These are phyloP conservation scores for Passer domesticus DNA, from an alignment of 2,113 vertebrate genomes.

Conservation along the genomic window DNA sequence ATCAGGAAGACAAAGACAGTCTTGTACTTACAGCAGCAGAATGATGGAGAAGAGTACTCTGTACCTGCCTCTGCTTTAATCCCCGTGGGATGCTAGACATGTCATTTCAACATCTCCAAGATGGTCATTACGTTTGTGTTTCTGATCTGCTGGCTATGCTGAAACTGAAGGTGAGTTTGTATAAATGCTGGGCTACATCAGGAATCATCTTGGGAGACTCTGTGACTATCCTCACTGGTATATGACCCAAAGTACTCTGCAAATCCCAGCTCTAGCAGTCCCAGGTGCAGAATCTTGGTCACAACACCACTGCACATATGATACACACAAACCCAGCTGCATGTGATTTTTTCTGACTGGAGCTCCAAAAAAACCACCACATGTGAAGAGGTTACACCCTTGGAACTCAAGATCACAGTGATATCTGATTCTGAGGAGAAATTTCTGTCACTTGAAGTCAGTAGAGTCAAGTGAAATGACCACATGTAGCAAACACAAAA, in stretches of 20 bases:
- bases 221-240: neutral
- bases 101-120: neutral
- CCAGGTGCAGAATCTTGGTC: neutral
- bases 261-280: neutral
- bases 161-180: neutral
- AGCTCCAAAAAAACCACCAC: neutral
- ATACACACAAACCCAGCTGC: neutral
- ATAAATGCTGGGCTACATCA: neutral
- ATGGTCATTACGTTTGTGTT: neutral
- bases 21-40: neutral
- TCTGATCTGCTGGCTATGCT: neutral
- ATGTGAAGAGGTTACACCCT: neutral
- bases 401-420: neutral
- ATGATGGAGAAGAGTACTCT: neutral
- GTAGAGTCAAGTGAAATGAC: neutral
- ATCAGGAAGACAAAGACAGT: neutral
- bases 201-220: neutral
- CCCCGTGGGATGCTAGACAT: neutral
- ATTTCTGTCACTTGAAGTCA: neutral
- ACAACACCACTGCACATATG: neutral
- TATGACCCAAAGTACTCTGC: neutral
- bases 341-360: neutral
- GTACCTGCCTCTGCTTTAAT: neutral
- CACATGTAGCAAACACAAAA: neutral
- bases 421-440: neutral